Base-by-base conservation (phyloP, 2,113 vertebrate genomes). In the Mastomys coucha region DNA sequence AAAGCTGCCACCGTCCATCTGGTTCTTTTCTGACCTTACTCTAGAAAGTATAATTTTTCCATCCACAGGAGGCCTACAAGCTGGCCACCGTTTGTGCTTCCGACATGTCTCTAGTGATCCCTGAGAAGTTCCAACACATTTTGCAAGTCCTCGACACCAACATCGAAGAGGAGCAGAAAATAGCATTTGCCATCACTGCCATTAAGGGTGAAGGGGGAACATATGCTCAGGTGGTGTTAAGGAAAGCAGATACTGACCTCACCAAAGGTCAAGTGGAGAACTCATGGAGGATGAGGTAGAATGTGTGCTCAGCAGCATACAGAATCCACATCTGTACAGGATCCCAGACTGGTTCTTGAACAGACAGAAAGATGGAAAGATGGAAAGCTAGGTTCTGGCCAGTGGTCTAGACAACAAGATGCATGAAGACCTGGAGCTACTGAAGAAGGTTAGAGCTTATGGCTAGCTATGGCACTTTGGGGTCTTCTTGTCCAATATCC, bases 41-140 rank as follows among this genome's bases (percentile, higher is more conserved):
- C 77, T 77, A 81, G 56, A 69, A 96, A 94, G 60, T 76, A 81
- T 91, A 86, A 93, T 39, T 65, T 91, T 82, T 58, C 70, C 70
- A n/a, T 72, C 70, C 70, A 72, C 36, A 20, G 70, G 13, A n/a
- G 70, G 36, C 70, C 16, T 72, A 19, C 7, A 7, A n/a, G 17
- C 36, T n/a, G 16, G 17, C 36, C 17, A 7, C 16, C 17, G 1
- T 4, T 72, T n/a, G 17, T 72, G 70, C 70, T 72, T n/a, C 70
- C 1, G 3, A n/a, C 73, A 76, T 26, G 42, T 45, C 10, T 76
- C 22, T 76, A 76, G 73, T 76, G 73, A 76, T 45, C 36, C 42
- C 73, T 76, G 73, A 45, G 39, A 45, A 76, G 73, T 26, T 28
- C 73, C 42, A 26, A 19, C 72, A 26, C 42, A 42, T 42, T 73